Evolutionary conservation across 2,113 vertebrate species (phyloP).

Genomic region (Natator depressus): DNA sequence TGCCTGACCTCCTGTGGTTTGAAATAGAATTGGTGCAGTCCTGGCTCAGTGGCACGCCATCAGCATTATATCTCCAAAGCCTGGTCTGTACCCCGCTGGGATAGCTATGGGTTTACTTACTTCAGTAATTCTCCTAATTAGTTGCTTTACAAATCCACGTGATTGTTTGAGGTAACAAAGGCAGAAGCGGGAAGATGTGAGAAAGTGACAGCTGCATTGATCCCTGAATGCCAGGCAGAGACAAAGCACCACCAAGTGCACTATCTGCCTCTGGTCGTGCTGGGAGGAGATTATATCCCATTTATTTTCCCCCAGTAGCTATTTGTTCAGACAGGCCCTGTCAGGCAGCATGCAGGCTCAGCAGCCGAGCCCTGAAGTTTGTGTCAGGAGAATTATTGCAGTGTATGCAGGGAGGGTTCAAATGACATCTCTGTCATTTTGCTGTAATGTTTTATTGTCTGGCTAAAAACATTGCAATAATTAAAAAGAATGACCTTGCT

Average conservation of each 20-base stretch:
- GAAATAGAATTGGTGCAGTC: background rate
- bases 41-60: background rate
- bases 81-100: background rate
- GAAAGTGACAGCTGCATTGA: background rate
- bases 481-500: constrained; percentile 53
- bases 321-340: background rate
- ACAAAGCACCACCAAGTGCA: background rate
- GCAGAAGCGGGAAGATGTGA: background rate
- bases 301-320: background rate
- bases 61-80: background rate
- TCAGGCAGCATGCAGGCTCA: background rate
- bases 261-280: background rate
- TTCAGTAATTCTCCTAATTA: background rate
- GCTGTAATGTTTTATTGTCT: background rate
- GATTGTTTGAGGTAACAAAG: constrained; percentile 5
- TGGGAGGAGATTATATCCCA: background rate
- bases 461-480: constrained; percentile 29
- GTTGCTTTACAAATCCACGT: background rate
- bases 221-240: background rate
- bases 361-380: background rate
- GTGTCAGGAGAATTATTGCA: constrained; percentile 22
- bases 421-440: constrained; percentile 28
- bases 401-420: background rate
- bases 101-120: background rate
- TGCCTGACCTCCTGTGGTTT: background rate